Base-by-base conservation (phyloP, 2,113 vertebrate genomes). In the Zosterops hypoxanthus region DNA sequence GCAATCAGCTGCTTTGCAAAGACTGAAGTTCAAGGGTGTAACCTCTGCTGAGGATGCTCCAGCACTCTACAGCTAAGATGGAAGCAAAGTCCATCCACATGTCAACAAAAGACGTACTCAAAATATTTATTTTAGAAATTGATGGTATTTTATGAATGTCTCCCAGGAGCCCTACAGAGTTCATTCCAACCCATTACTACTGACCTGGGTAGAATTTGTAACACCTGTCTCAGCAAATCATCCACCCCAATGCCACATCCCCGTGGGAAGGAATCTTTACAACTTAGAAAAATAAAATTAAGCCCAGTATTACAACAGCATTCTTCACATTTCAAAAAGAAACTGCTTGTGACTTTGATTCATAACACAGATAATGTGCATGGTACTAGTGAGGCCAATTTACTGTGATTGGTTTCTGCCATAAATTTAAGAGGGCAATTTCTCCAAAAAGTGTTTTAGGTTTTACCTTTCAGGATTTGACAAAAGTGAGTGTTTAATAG, bases 391-490 rank as follows among this genome's bases (percentile, higher is more conserved):
- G 78, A 80, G 79, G 90, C 55, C 55, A 88, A 92, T 94, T 96
- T 88, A 55, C 34, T 66, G 29, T 70, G 76, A 93, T 17, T 93
- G 72, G 28, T 90, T 93, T 88, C 86, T 93, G 63, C 66, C 71
- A 80, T 73, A 77, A 88, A 93, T 85, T 91, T 92, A 61, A 82
- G 42, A 86, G 49, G 55, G 29, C 50, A 88, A 73, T 90, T 96
- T 88, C 71, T 92, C 64, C 46, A 66, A 55, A 59, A 63, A 77
- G 59, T 61, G 31, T 71, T 93, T 50, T 33, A 82, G 46, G 72
- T 65, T 93, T 93, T 83, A 87, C 69, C 77, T 81, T 59, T 71
- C 52, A 95, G 39, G 29, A 72, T 93, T 77, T 95, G 71, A 88
- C 2, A 1, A 52, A 90, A 88, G 18, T 33, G 47, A 83, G 21